phyloP scores from a whole-genome alignment of 92 coral and sea anemone species.

The Phenganax subtilis region DNA sequence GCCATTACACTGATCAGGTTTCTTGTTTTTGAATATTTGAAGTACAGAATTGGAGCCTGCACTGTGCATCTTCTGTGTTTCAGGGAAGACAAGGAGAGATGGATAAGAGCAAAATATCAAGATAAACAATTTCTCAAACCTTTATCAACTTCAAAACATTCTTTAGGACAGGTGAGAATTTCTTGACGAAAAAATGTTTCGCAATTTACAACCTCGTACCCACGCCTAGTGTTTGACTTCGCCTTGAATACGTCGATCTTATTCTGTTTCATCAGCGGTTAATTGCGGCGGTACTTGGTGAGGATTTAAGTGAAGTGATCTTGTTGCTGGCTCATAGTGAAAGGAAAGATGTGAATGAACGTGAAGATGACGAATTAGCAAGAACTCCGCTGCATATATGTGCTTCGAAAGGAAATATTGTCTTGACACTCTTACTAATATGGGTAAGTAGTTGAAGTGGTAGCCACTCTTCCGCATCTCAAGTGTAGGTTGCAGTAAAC shows the following conservation, averaged over 20 bases:
- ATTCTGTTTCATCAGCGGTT: conserved; percentile 57
- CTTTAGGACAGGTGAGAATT: conserved; percentile 77
- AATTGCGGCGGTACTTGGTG: conserved; percentile 74
- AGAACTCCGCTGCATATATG: conserved; percentile 74
- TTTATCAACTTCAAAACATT: conserved; percentile 69
- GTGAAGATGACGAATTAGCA: conserved; percentile 66
- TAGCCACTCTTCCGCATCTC: neutral
- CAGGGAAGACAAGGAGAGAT: conserved; percentile 92
- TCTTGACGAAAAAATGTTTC: too few relatives aligned
- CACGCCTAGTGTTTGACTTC: too few relatives aligned
- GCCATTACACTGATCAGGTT: neutral
- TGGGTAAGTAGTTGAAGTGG: conserved; percentile 62
- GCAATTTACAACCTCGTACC: too few relatives aligned
- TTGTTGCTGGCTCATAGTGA: conserved; percentile 78
- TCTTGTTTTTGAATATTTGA: too few relatives aligned
- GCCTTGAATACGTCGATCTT: neutral
- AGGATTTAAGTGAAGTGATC: conserved; percentile 73
- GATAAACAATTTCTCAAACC: conserved; percentile 68
- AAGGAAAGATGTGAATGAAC: conserved; percentile 69
- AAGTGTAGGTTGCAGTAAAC: too few relatives aligned
- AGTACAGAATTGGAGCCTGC: neutral
- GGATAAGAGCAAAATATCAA: conserved; percentile 84
- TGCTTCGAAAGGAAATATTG: conserved; percentile 82
- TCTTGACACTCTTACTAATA: conserved; percentile 82
- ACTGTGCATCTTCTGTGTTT: neutral